Percentiles rank a stretch among this genome's conserved stretches.
Evolutionary conservation across 2,888 invertebrate species (phyloP).

Genomic region (Lucinisca nassula): DNA sequence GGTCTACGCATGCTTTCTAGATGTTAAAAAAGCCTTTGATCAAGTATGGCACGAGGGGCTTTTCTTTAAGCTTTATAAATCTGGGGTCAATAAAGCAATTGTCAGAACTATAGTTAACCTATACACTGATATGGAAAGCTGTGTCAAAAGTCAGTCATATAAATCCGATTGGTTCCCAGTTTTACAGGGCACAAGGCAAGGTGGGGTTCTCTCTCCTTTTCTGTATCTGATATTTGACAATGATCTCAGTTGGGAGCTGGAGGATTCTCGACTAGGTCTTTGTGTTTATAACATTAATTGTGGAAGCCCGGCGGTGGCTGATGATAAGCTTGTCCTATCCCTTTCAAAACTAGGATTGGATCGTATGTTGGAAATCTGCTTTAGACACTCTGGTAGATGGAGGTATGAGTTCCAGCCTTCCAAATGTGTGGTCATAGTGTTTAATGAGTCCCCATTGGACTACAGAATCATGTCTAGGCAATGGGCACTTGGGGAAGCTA

Average conservation of each 20-base stretch:
- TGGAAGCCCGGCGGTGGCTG: slow-evolving; percentile 22
- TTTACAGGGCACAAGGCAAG: slow-evolving; percentile 2
- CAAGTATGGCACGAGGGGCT: slow-evolving; percentile 1
- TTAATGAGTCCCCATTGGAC: not conserved
- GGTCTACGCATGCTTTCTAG: slow-evolving; percentile 15
- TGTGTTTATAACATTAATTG: not conserved
- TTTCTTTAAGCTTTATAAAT: not conserved
- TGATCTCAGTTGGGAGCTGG: not conserved
- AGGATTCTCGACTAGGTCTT: not conserved
- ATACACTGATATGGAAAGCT: not conserved
- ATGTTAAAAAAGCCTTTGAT: slow-evolving; percentile 13
- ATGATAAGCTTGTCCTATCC: not conserved
- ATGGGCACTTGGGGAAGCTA: not conserved
- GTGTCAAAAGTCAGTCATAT: not conserved
- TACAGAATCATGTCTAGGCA: no score
- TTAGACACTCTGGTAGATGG: not conserved
- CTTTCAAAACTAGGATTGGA: not conserved
- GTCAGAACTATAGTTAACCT: slow-evolving; percentile 1
- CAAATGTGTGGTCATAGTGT: not conserved
- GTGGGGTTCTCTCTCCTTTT: not conserved
- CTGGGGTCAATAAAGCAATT: slow-evolving; percentile 16
- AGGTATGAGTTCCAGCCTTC: not conserved
- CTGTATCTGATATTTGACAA: slow-evolving; percentile 2
- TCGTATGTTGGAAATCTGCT: not conserved
- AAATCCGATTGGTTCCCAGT: slow-evolving; percentile 8